These are phyloP conservation scores for Borostomias antarcticus DNA, from an alignment of 2,797 vertebrate species.

Conservation along the genomic window DNA sequence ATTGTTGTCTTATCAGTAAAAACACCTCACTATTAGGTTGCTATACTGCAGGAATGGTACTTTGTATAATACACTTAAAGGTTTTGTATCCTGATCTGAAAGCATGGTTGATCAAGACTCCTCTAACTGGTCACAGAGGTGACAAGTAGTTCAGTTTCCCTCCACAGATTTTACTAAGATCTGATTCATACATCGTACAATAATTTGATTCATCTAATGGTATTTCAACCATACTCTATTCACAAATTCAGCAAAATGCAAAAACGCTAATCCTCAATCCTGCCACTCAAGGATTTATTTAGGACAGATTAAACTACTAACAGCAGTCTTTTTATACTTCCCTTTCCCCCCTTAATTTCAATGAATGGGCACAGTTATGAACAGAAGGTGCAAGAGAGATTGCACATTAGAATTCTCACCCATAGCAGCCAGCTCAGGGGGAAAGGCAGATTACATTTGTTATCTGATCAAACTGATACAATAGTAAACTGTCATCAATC, in stretches of 20 bases:
- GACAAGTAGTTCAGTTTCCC: neutral
- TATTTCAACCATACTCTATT: too few species aligned
- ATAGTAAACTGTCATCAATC: slow-evolving; percentile 23
- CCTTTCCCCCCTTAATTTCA: too few species aligned
- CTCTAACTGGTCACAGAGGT: neutral
- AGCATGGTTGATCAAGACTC: neutral
- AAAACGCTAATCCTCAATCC: too few species aligned
- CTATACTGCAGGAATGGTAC: neutral
- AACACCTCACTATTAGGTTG: neutral
- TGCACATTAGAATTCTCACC: neutral
- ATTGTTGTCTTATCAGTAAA: too few species aligned
- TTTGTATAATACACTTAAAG: neutral
- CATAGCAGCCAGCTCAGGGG: neutral
- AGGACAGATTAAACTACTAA: too few species aligned
- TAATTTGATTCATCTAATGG: too few species aligned
- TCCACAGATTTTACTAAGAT: slow-evolving; percentile 6
- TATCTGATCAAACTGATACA: slow-evolving; percentile 28
- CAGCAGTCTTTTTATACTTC: too few species aligned
- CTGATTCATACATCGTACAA: too few species aligned
- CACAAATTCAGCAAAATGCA: too few species aligned
- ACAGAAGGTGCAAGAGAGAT: neutral
- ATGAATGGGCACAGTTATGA: neutral
- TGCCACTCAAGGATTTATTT: too few species aligned
- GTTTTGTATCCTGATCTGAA: neutral
- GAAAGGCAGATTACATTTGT: slow-evolving; percentile 23